phyloP scores from a whole-genome alignment of 2,797 vertebrate genomes.

The Rhabdophis nuchalis region DNA sequence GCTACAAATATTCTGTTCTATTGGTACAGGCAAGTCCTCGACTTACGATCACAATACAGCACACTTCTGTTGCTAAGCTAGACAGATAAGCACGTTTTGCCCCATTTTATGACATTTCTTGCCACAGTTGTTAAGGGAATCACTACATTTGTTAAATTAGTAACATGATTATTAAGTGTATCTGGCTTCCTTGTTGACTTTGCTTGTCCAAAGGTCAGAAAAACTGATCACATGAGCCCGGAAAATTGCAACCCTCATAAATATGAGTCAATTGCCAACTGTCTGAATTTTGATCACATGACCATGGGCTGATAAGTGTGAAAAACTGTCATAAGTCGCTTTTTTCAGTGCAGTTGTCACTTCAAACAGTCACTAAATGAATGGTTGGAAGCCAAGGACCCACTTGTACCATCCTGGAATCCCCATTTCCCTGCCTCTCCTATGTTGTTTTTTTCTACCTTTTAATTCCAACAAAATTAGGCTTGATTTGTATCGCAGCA shows the following conservation, averaged over 20 bases:
- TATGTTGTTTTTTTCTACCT: not conserved
- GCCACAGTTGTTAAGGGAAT: not conserved
- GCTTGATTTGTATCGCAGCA: not conserved
- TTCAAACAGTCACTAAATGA: not conserved
- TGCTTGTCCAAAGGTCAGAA: not conserved
- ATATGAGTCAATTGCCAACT: not conserved
- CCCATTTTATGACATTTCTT: not conserved
- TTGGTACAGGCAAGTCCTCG: not conserved
- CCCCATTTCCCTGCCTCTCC: not conserved
- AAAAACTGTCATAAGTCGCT: not conserved
- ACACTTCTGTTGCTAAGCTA: not conserved
- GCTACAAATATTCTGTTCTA: not conserved
- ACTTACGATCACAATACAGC: not conserved
- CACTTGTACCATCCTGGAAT: not conserved
- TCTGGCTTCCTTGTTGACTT: not conserved
- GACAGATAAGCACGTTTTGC: not conserved
- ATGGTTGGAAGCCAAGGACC: not conserved
- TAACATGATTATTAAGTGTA: not conserved
- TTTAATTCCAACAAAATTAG: not conserved
- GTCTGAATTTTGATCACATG: not conserved
- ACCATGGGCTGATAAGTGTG: not conserved
- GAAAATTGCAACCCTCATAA: not conserved
- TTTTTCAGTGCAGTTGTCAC: not conserved
- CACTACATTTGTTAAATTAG: not conserved
- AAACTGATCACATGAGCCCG: not conserved